Evolutionary conservation across 2,888 invertebrate species (phyloP), one percentile per base, ranked within the genome.

Genomic region (Hermaeophaga mercurialis): DNA sequence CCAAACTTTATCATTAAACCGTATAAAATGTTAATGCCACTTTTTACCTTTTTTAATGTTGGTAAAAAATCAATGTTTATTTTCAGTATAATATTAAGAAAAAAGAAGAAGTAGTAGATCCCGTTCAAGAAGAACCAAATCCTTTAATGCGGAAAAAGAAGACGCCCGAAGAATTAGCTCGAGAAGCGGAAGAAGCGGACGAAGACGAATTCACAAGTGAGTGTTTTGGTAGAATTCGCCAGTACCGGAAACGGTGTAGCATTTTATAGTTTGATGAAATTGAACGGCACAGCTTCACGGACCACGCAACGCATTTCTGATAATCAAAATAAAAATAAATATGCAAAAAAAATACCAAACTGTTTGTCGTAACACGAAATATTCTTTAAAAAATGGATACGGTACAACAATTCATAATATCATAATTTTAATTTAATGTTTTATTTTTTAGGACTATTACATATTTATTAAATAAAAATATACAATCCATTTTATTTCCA

Each of bases 111-210:
- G 89, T 91, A 72, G 91, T 91, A 73, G 87, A 87, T 73, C 86
- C 87, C 76, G 89, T 88, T 63, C 86, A 87, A 72, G 93, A 93
- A 80, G 92, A 92, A 66, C 92, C 91, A 72, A 94, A 94, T 80
- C 94, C 94, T 52, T 84, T 97, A 73, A 97, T 96, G 90, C 90
- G 97, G 79, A 96, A 95, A 85, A 96, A 97, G 84, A 98, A 98
- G 81, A 97, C 97, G 59, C 97, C 97, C 1, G 97, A 96, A 79
- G 97, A 97, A 78, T 80, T 98, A 73, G 97, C 97, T 57, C 90
- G 94, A 39, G 98, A 98, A 79, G 96, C 96, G 41, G 96, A 96
- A 80, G 90, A 91, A 48, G 94, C 91, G 78, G 94, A 95, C 78
- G 91, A 96, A 82, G 95, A 95, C 74, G 95, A 95, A 80, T 93